A percentile compares a stretch with the other conserved stretches of the same genome.
These are phyloP conservation scores for Drosophila gaucha DNA, from an alignment of 2,888 invertebrate species.

Conservation along the genomic window DNA sequence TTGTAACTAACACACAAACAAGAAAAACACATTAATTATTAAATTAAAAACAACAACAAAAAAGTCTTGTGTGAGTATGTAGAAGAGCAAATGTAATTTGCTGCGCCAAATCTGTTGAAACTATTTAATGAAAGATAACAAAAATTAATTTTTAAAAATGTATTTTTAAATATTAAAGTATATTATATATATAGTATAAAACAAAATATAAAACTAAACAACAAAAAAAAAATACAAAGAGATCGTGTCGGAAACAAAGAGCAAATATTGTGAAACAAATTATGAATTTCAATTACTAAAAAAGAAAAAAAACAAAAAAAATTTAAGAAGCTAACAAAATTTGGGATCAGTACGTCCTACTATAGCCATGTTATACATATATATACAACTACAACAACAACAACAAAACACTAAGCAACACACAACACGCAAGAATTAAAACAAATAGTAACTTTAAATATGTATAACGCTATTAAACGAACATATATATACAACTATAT, in stretches of 20 bases:
- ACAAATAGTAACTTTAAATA: conserved; percentile 63
- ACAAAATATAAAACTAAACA: conserved; percentile 47
- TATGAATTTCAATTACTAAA: conserved; percentile 82
- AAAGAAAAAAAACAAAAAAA: conserved; percentile 19
- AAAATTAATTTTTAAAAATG: conserved; percentile 77
- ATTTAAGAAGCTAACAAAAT: conserved; percentile 76
- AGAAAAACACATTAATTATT: conserved; percentile 14
- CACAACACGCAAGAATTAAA: conserved; percentile 52
- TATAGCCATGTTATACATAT: conserved; percentile 80
- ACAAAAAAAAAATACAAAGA: conserved; percentile 55
- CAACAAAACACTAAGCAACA: conserved; percentile 58
- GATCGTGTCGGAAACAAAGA: conserved; percentile 75
- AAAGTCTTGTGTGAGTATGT: conserved; percentile 68
- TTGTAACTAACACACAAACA: conserved; percentile 46
- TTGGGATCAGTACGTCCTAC: conserved; percentile 83
- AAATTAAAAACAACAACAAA: conserved; percentile 35
- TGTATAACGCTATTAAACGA: conserved; percentile 67
- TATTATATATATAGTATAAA: conserved; percentile 64
- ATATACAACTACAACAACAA: conserved; percentile 64
- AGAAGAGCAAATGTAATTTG: conserved; percentile 77
- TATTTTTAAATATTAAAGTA: conserved; percentile 72
- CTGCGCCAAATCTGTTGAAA: conserved; percentile 79
- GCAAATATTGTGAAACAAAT: conserved; percentile 79
- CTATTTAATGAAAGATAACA: conserved; percentile 76
- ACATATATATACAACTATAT: conserved; percentile 30